Conservation (phyloP, 2,888 invertebrate species). For the Drosophila formosana region DNA sequence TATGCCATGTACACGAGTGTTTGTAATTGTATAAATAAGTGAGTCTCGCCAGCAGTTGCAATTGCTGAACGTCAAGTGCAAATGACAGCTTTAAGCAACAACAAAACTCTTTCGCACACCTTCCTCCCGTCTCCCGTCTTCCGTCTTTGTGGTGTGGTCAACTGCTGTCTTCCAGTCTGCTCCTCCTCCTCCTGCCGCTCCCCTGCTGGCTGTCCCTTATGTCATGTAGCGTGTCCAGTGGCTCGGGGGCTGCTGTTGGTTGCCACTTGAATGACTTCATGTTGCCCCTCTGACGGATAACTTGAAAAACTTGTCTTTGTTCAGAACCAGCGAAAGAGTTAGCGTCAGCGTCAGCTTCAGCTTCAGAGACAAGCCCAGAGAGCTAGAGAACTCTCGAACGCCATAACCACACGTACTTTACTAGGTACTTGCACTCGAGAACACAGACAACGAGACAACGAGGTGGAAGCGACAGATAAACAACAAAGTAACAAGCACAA, state of each 20-base stretch:
- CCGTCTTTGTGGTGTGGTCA: conserved; percentile 57
- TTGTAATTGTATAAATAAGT: conserved; percentile 31
- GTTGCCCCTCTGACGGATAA: conserved; percentile 73
- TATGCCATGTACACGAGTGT: not conserved
- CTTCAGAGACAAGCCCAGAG: conserved; percentile 14
- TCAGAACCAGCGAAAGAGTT: conserved; percentile 29
- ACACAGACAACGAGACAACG: conserved; percentile 13
- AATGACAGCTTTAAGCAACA: conserved; percentile 57
- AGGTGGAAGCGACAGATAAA: conserved; percentile 53
- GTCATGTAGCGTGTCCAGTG: conserved; percentile 42
- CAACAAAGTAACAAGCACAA: conserved; percentile 58
- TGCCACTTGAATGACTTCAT: conserved; percentile 79
- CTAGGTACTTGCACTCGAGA: conserved; percentile 58
- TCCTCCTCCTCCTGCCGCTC: not conserved
- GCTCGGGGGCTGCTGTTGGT: conserved; percentile 58
- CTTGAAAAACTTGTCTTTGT: conserved; percentile 79
- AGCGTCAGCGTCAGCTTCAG: conserved; percentile 30
- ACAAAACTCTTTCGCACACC: conserved; percentile 46
- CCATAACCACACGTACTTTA: conserved; percentile 66
- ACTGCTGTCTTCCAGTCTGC: conserved; percentile 32
- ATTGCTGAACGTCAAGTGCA: conserved; percentile 69
- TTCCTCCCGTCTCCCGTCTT: conserved; percentile 41
- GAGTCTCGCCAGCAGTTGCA: conserved; percentile 43
- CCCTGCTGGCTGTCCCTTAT: conserved; percentile 34
- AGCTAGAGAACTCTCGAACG: conserved; percentile 39